These are phyloP conservation scores for Condylura cristata DNA, from an alignment of 2,113 vertebrate species.

Conservation along the genomic window DNA sequence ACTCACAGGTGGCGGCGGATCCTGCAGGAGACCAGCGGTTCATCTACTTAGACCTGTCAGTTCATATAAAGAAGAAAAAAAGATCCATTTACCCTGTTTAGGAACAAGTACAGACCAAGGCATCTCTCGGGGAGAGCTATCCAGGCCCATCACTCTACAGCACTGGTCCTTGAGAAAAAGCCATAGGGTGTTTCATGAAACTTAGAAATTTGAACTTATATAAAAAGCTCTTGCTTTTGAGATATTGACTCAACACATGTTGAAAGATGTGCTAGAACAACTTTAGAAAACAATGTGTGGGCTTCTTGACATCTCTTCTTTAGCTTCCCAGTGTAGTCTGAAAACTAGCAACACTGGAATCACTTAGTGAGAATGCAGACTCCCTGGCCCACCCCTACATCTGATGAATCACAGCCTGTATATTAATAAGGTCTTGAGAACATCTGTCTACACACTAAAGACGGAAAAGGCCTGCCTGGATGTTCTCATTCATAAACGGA, in stretches of 20 bases:
- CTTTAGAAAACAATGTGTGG: neutral
- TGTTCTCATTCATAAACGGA: neutral
- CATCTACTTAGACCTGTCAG: neutral
- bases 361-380: neutral
- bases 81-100: neutral
- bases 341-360: neutral
- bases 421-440: neutral
- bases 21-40: neutral
- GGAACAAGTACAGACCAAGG: neutral
- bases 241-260: neutral
- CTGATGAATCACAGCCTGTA: neutral
- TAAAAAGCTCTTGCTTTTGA: neutral
- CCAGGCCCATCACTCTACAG: neutral
- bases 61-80: neutral
- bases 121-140: neutral
- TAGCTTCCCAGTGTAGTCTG: neutral
- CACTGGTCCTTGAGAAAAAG: too few species aligned
- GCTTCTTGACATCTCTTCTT: neutral
- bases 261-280: neutral
- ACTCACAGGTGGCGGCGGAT: neutral
- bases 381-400: neutral
- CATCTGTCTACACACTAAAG: neutral
- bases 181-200: neutral
- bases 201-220: neutral
- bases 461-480: neutral